Evolutionary conservation across 2,888 invertebrate species (phyloP), one percentile per base, ranked within the genome.

Genomic region (Geotrupes spiniger): DNA sequence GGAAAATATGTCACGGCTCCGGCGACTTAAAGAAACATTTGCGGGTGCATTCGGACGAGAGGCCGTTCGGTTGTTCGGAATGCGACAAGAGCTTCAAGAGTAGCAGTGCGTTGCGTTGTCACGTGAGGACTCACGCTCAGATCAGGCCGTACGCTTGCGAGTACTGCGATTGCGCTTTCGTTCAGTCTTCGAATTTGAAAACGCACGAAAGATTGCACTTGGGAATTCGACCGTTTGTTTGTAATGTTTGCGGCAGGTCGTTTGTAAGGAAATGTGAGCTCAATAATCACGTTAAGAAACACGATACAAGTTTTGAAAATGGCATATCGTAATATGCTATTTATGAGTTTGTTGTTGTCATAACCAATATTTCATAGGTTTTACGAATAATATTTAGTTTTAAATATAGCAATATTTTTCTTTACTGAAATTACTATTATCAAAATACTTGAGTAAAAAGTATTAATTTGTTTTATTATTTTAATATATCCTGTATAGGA

Each of bases 171-270:
- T 48, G 50, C 36, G 51, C 47, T 5, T 61, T 61, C 42, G 46
- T 53, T 15, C 61, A 61, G 25, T 57, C 57, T 15, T 61, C 61
- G 11, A 61, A 61, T 42, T 36, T 61, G 27, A 52, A 52, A n/a
- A 56, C 56, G 6, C 61, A 61, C 36, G 57, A 59, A 40, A 49
- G 52, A 37, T 40, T 61, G 15, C 61, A 61, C 42, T 56, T 57
- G 5, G 53, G 55, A 11, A 21, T 49, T 25, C 45, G 52, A 36
- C 57, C 57, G 14, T 51, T 52, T 46, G 36, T 12, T 31, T 62
- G 62, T 36, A 17, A 33, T 3, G 11, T 57, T 3, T 62, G 62
- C 29, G 33, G 26, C 14, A 53, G 51, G 48, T 39, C 44, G 6
- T 62, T 58, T 42, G 57, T 53, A 33, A 48, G 59, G 10, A 61